These are phyloP conservation scores for Drosophila kokeensis DNA, from an alignment of 2,888 invertebrate genomes.

Conservation along the genomic window DNA sequence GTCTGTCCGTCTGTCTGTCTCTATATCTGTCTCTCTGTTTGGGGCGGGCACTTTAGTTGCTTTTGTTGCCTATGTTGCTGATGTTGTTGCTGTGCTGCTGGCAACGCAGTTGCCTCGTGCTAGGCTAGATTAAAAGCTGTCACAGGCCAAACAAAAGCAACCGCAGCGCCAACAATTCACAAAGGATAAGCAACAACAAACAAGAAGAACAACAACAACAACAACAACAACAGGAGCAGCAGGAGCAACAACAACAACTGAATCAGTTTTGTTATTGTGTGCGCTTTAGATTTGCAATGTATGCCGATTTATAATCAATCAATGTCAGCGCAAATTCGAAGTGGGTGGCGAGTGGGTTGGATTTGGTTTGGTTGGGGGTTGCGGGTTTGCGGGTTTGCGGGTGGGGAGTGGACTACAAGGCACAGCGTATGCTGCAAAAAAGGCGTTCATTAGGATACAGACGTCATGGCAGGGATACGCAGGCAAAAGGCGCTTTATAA, in stretches of 20 bases:
- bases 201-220: constrained; percentile 7
- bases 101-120: constrained; percentile 57
- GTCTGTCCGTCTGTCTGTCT: constrained; percentile 11
- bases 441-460: constrained; percentile 77
- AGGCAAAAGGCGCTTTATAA: constrained; percentile 71
- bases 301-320: constrained; percentile 84
- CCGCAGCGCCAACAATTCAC: constrained; percentile 70
- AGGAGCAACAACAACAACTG: constrained; percentile 19
- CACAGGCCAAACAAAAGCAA: constrained; percentile 80
- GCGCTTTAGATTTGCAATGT: constrained; percentile 83
- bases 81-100: constrained; percentile 43
- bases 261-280: constrained; percentile 70
- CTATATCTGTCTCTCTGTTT: constrained; percentile 5
- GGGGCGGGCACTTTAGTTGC: constrained; percentile 63
- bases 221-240: constrained; percentile 13
- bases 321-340: constrained; percentile 81
- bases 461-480: constrained; percentile 67
- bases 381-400: too few species aligned
- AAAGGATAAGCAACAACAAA: constrained; percentile 64
- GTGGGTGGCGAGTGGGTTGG: constrained; percentile 43
- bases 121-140: constrained; percentile 79
- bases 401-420: not conserved
- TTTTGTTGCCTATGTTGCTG: constrained; percentile 35
- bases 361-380: not conserved
- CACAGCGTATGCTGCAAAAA: constrained; percentile 68